phyloP scores from a whole-genome alignment of 1,140 invertebrate species.

The Drosophila rufa region DNA sequence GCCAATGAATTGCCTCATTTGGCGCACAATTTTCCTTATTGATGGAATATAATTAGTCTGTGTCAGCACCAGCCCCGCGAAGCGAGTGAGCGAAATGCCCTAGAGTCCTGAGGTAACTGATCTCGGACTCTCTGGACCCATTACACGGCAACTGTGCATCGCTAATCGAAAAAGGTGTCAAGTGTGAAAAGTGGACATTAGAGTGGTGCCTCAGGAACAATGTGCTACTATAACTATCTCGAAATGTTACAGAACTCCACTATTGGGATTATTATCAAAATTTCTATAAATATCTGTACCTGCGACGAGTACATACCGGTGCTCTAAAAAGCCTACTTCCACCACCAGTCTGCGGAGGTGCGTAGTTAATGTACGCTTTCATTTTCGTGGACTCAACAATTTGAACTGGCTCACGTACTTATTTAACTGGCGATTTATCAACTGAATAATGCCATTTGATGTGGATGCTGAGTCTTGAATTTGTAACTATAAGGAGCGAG shows the following conservation, averaged over 20 bases:
- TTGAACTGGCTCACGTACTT: slow-evolving; percentile 53
- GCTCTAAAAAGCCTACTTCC: no score
- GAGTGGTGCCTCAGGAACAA: slow-evolving; percentile 6
- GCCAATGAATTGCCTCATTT: slow-evolving; percentile 78
- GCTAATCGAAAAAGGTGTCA: slow-evolving; percentile 48
- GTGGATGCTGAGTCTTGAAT: slow-evolving; percentile 49
- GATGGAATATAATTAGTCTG: slow-evolving; percentile 79
- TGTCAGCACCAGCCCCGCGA: slow-evolving; percentile 55
- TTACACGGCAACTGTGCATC: slow-evolving; percentile 22
- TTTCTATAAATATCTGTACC: not conserved
- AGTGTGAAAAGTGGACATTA: slow-evolving; percentile 21
- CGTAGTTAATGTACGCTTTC: slow-evolving; percentile 33
- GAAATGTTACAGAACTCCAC: not conserved
- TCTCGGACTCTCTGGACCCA: slow-evolving; percentile 25
- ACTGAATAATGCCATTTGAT: slow-evolving; percentile 56
- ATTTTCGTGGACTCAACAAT: slow-evolving; percentile 21
- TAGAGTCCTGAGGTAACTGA: slow-evolving; percentile 51
- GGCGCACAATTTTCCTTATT: slow-evolving; percentile 73
- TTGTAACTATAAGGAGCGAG: slow-evolving; percentile 20
- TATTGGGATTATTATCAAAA: not conserved
- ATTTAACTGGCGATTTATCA: slow-evolving; percentile 57
- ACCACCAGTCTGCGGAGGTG: not conserved
- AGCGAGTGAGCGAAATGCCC: slow-evolving; percentile 39
- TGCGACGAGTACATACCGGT: no score
- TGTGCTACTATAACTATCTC: no score